Percentiles rank a stretch among this genome's conserved stretches.
These are phyloP conservation scores for Sardinella longiceps DNA, from an alignment of 2,797 vertebrate species.

Conservation along the genomic window DNA sequence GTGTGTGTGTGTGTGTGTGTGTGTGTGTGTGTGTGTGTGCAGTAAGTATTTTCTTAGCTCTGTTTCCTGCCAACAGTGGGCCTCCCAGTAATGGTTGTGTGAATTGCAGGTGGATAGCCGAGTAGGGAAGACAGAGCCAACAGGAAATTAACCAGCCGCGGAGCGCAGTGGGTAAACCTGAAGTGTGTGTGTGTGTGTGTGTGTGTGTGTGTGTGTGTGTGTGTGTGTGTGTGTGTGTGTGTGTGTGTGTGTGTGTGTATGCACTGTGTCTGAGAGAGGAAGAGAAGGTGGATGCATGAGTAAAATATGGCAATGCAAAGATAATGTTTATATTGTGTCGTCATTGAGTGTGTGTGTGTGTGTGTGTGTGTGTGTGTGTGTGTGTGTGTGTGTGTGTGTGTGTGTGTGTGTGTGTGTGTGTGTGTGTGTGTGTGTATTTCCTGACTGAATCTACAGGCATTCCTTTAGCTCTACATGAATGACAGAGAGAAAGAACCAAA, in stretches of 20 bases:
- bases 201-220: neutral
- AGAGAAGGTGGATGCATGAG: neutral
- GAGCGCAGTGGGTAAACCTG: neutral
- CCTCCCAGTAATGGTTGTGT: slow-evolving; percentile 36
- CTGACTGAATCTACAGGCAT: neutral
- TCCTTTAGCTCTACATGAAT: neutral
- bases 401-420: neutral
- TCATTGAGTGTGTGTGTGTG: neutral
- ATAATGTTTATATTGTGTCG: neutral
- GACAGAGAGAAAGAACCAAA: neutral
- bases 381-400: neutral
- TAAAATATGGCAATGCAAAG: neutral
- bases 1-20: neutral
- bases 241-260: neutral
- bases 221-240: neutral
- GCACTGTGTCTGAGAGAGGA: neutral
- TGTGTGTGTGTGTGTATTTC: neutral
- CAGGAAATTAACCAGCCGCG: neutral
- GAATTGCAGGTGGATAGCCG: slow-evolving; percentile 25
- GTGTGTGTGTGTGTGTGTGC: neutral
- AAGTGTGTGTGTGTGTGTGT: neutral
- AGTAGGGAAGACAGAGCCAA: neutral
- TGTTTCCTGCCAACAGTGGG: neutral
- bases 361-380: slow-evolving; percentile 1
- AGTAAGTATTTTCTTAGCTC: neutral